These are phyloP conservation scores for Agonopterix subpropinquella DNA, from an alignment of 2,888 invertebrate species.

Conservation along the genomic window DNA sequence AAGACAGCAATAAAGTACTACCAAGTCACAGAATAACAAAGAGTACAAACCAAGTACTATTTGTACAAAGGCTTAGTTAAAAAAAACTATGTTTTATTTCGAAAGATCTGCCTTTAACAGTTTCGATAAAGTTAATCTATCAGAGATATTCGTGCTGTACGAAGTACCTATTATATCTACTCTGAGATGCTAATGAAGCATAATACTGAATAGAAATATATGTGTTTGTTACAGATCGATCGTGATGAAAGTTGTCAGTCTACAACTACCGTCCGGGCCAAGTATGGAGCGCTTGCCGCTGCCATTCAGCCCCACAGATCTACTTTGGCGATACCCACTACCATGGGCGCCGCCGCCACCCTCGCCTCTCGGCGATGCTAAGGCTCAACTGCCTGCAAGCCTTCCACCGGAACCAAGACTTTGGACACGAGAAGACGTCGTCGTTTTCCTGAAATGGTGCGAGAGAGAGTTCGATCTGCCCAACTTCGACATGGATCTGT, in stretches of 20 bases:
- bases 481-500: slow-evolving; percentile 93
- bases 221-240: slow-evolving; percentile 42
- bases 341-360: slow-evolving; percentile 82
- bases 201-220: not conserved
- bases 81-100: no score
- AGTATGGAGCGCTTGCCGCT: slow-evolving; percentile 86
- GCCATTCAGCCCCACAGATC: slow-evolving; percentile 87
- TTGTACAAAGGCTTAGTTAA: no score
- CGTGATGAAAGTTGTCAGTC: slow-evolving; percentile 81
- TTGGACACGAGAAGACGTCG: slow-evolving; percentile 94
- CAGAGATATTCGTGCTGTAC: no score
- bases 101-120: no score
- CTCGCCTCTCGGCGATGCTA: slow-evolving; percentile 87
- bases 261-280: slow-evolving; percentile 82
- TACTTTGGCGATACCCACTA: slow-evolving; percentile 91
- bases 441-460: slow-evolving; percentile 91
- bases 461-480: slow-evolving; percentile 95
- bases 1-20: no score
- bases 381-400: slow-evolving; percentile 89
- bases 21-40: no score
- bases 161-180: no score
- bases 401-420: slow-evolving; percentile 91
- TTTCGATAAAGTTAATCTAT: no score
- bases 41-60: no score
- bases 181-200: not conserved